Evolutionary conservation across 2,888 invertebrate genomes (phyloP), one percentile per base, ranked within the genome.

Genomic region (Hybos culiciformis): DNA sequence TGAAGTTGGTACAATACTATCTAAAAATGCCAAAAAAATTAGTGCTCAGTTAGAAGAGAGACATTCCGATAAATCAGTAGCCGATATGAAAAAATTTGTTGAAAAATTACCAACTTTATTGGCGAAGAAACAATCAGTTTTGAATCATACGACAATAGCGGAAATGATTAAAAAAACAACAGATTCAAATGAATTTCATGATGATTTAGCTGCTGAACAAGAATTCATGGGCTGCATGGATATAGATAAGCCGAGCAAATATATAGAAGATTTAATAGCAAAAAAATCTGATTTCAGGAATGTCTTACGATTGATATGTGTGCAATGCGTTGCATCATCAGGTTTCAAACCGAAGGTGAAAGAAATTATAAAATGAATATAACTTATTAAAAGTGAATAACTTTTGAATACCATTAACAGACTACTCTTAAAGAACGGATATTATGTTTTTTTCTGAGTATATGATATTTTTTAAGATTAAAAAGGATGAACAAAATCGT

Each of bases 31-130:
- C 0, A 87, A 83, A 58, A 72, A 80, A 6, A 86, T 96, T 41
- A 83, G 87, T 48, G 77, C 79, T 0, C 85, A 92, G 59, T 74
- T 90, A 59, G 81, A 90, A 62, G 87, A 91, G 57, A 75, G 83
- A 21, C 83, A 87, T 59, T 76, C 76, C 39, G 84, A 88, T 43
- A 88, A 86, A 61, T 83, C 91, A 0, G 84, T 97, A n/a, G 86
- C 87, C 55, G 92, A 94, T 67, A 88, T 96, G 68, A 92, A 91
- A 60, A 79, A 85, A 57, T 91, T 93, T 63, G 94, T 96, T 3
- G 81, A 87, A 26, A 79, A 83, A 41, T 69, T 96, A 49, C 93
- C 93, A 1, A 82, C 84, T 53, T 77, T 96, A 69, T 69, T 93
- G 56, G 83, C 81, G 17, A 81, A 83, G 50, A 91, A 92, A 57